These are phyloP conservation scores for Rhyacophila brunnea DNA, from an alignment of 1,140 invertebrate species.

Conservation along the genomic window DNA sequence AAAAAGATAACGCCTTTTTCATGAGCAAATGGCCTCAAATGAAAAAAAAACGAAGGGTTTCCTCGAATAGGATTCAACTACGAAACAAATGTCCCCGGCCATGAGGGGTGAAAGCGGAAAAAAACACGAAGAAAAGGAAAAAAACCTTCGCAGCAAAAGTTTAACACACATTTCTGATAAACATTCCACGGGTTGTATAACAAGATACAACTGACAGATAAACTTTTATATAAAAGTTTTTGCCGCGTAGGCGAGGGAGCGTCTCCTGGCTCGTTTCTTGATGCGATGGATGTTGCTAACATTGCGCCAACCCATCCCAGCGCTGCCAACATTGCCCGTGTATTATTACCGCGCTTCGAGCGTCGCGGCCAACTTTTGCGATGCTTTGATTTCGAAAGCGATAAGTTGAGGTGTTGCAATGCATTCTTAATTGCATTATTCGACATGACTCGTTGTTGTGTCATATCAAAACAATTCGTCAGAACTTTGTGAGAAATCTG, in stretches of 20 bases:
- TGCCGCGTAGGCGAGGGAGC: not conserved
- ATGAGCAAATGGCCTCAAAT: too few species aligned
- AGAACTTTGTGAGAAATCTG: too few species aligned
- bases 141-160: constrained; percentile 6
- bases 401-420: too few species aligned
- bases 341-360: too few species aligned
- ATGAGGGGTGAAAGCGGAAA: constrained; percentile 2
- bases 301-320: too few species aligned
- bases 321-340: too few species aligned
- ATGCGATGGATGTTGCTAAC: not conserved
- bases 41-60: not conserved
- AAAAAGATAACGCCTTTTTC: too few species aligned
- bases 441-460: too few species aligned
- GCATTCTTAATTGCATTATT: too few species aligned
- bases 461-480: too few species aligned
- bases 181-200: constrained; percentile 35
- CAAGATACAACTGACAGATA: constrained; percentile 34
- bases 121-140: constrained; percentile 5
- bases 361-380: too few species aligned
- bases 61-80: constrained; percentile 8
- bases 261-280: constrained; percentile 8
- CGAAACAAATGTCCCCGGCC: constrained; percentile 17
- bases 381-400: too few species aligned
- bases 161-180: constrained; percentile 34
- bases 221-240: constrained; percentile 35